phyloP scores from a whole-genome alignment of 2,113 vertebrate species.

The Meles meles region DNA sequence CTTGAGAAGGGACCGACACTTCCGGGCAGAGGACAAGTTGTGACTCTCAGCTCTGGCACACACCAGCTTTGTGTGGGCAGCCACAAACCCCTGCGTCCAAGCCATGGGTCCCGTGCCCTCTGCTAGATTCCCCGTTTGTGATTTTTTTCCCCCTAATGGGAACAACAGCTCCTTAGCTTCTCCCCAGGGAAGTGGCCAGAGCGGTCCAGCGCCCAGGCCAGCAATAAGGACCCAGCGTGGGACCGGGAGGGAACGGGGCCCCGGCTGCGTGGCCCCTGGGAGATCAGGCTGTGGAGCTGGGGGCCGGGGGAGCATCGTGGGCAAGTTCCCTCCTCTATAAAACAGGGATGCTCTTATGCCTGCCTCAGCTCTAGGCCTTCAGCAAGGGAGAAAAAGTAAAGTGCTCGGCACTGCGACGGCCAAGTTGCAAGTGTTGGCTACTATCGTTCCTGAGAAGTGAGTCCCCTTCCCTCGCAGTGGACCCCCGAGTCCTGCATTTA shows the following conservation, averaged over 20 bases:
- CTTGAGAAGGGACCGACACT: not conserved
- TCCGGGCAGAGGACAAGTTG: rapidly evolving
- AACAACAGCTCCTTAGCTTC: not conserved
- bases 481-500: not conserved
- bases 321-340: not conserved
- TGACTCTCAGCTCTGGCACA: not conserved
- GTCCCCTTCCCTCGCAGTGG: not conserved
- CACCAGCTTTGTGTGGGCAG: not conserved
- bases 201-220: not conserved
- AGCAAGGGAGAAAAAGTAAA: not conserved
- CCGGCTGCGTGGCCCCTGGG: not conserved
- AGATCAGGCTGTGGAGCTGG: too few species aligned
- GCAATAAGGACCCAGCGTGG: not conserved
- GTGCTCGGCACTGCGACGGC: not conserved
- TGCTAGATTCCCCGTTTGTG: too few species aligned
- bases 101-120: not conserved
- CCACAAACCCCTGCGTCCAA: not conserved
- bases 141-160: not conserved
- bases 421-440: not conserved
- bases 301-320: not conserved
- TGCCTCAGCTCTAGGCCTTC: not conserved
- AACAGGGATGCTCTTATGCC: not conserved
- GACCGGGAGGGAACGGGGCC: not conserved
- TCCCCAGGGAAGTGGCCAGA: not conserved
- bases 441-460: not conserved